Evolutionary conservation across 2,113 vertebrate species (phyloP).

Genomic region (Symphodus melops): DNA sequence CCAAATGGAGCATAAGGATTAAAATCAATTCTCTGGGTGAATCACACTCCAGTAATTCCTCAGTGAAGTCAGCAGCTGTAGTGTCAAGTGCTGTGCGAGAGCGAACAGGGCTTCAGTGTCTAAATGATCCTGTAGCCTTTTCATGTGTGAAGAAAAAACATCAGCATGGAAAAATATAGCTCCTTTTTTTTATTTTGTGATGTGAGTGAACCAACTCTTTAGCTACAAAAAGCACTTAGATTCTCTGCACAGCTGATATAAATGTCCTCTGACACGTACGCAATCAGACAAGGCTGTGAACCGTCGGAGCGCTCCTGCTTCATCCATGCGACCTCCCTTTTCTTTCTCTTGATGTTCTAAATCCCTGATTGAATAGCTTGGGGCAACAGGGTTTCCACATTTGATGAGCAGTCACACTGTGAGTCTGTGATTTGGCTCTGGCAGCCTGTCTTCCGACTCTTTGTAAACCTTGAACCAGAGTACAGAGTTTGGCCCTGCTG

Average conservation of each 20-base stretch:
- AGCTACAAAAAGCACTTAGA: conserved; percentile 7
- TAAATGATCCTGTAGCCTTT: conserved; percentile 18
- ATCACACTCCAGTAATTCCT: conserved; percentile 33
- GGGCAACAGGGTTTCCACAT: conserved; percentile 22
- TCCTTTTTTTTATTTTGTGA: background rate
- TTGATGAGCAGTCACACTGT: conserved; percentile 43
- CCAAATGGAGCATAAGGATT: conserved; percentile 67
- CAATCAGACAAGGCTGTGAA: conserved; percentile 34
- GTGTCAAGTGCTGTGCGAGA: conserved; percentile 12
- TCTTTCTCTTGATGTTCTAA: conserved; percentile 8
- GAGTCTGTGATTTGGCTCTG: conserved; percentile 57
- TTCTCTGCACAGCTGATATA: conserved; percentile 29
- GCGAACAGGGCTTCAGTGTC: conserved; percentile 7
- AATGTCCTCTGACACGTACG: conserved; percentile 29
- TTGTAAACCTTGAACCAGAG: conserved; percentile 60
- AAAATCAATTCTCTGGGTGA: conserved; percentile 63
- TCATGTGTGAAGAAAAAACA: background rate
- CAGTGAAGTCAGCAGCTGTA: conserved; percentile 1
- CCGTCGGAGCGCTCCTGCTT: conserved; percentile 5
- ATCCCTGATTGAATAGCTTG: conserved; percentile 25
- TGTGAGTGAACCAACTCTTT: conserved; percentile 25
- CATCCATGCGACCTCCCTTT: background rate
- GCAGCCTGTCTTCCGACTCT: conserved; percentile 55
- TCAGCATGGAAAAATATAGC: background rate
- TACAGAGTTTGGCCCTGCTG: conserved; percentile 57